Base-by-base conservation (phyloP, 2,888 invertebrate species). In the Apodemia zela region DNA sequence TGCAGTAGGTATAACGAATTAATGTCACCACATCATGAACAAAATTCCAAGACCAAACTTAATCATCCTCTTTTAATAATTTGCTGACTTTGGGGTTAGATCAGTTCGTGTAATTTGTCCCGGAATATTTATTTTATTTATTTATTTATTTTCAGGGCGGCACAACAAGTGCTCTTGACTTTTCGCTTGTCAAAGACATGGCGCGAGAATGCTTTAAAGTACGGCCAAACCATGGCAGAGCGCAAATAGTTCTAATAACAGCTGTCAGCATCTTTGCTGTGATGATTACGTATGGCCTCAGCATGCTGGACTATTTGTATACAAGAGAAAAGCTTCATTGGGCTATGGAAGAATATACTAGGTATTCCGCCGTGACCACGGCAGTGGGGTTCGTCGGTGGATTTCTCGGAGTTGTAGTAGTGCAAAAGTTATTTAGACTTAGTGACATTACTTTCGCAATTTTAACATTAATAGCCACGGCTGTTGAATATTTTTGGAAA, bases 281-380 rank as follows among this genome's bases (percentile, higher is more conserved):
- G 47, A 77, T 87, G 65, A 69, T 82, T 8, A 18, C 84, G 1
- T 81, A 88, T 66, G 93, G 93, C 2, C 82, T 89, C 49, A 54
- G 69, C 1, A 73, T 79, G 21, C 84, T 95, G 25, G 85, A 87
- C 60, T 95, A 93, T 73, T 75, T 94, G 64, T 95, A 94, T 71
- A 76, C 93, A 6, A 89, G 93, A 67, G 89, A 92, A 59, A 92
- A 93, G 72, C 92, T 95, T 65, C 84, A 91, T 25, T 95, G 95
- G 95, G 86, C 93, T 21, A 81, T 94, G 35, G 76, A 89, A 35
- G 81, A 93, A 21, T 94, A 88, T 69, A 94, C 94, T 1, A 78
- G 85, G 21, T 95, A 87, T 73, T 82, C 85, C 35, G 92, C 93
- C 4, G 75, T 84, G 0, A 81, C 77, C 61, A 87, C 92, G 45